Conservation (phyloP, 1,140 invertebrate species). For the Mactra quadrangularis region DNA sequence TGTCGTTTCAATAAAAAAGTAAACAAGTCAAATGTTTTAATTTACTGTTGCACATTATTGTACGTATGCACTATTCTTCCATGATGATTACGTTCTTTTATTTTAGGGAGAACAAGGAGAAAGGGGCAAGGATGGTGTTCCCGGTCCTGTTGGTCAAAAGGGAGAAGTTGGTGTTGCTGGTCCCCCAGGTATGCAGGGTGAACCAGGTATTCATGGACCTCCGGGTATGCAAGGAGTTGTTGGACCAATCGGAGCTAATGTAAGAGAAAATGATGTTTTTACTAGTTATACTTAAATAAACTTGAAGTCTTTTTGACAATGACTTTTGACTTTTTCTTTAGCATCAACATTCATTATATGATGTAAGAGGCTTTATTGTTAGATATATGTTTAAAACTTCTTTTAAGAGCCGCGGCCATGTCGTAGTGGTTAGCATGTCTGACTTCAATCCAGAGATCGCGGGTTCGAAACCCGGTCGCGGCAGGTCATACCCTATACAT, state of each 20-base stretch:
- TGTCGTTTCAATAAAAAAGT: not conserved
- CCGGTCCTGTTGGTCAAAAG: constrained; percentile 75
- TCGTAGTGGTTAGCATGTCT: too few species aligned
- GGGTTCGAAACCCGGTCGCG: too few species aligned
- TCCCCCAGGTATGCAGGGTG: constrained; percentile 77
- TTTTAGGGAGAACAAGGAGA: constrained; percentile 76
- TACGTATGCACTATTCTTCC: not conserved
- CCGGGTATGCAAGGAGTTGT: constrained; percentile 74
- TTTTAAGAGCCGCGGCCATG: too few species aligned
- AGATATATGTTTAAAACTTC: too few species aligned
- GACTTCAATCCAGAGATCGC: too few species aligned
- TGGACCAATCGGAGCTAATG: constrained; percentile 74
- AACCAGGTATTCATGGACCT: constrained; percentile 79
- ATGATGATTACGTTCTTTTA: not conserved
- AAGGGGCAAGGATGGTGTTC: constrained; percentile 75
- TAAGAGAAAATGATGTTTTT: too few species aligned
- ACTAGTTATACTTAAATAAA: too few species aligned
- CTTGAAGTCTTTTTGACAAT: too few species aligned
- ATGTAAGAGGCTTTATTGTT: too few species aligned
- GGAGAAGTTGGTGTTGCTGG: constrained; percentile 76
- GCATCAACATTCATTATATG: too few species aligned
- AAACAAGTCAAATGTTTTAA: not conserved
- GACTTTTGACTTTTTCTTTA: too few species aligned
- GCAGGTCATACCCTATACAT: too few species aligned
- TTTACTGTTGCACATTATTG: not conserved